These are phyloP conservation scores for Gastrophysa polygoni DNA, from an alignment of 2,888 invertebrate genomes.

Conservation along the genomic window DNA sequence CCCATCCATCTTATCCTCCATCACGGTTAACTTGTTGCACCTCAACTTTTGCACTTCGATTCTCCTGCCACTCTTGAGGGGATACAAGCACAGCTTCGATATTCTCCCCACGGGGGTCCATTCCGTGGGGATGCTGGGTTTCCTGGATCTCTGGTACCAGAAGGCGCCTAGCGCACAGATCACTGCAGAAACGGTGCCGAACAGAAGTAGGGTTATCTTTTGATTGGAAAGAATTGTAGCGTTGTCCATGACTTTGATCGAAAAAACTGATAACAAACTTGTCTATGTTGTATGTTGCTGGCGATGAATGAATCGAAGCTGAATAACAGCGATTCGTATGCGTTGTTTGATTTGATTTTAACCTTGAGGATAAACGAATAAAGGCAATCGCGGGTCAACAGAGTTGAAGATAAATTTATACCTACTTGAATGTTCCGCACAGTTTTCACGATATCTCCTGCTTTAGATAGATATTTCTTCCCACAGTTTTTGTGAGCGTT, in stretches of 20 bases:
- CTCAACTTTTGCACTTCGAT: slow-evolving; percentile 33
- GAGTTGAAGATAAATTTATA: no score
- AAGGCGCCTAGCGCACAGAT: slow-evolving; percentile 20
- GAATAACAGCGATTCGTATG: no score
- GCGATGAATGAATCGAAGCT: neutral
- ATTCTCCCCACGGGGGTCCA: slow-evolving; percentile 42
- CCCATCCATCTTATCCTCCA: slow-evolving; percentile 29
- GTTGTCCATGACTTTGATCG: neutral
- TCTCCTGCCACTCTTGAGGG: slow-evolving; percentile 42
- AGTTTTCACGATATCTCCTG: no score
- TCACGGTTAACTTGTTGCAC: slow-evolving; percentile 36
- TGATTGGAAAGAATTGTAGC: neutral
- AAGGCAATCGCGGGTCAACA: no score
- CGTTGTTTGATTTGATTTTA: no score
- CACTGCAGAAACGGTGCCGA: slow-evolving; percentile 1
- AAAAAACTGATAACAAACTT: neutral
- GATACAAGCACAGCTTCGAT: slow-evolving; percentile 39
- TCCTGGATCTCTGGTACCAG: slow-evolving; percentile 27
- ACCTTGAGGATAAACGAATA: no score
- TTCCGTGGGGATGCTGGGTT: slow-evolving; percentile 35
- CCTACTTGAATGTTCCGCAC: no score
- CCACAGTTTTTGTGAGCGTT: no score
- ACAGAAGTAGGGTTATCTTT: neutral
- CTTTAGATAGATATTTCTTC: no score
- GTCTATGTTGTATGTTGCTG: neutral